phyloP scores from a whole-genome alignment of 2,797 vertebrate genomes.

The Paramormyrops hopkinsi region DNA sequence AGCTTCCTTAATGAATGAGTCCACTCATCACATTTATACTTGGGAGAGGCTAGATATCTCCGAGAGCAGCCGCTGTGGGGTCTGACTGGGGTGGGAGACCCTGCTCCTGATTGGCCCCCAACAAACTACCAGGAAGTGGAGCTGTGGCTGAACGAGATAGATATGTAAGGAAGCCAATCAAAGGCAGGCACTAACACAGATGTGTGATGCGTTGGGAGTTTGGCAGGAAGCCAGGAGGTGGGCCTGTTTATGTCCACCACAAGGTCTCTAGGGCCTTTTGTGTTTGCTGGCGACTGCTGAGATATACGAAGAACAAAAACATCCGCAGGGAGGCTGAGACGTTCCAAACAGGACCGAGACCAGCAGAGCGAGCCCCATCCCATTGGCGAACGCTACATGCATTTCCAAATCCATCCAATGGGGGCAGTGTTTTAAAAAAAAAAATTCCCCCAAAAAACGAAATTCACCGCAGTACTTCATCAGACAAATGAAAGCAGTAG shows the following conservation, averaged over 20 bases:
- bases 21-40: neutral
- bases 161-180: neutral
- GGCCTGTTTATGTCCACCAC: neutral
- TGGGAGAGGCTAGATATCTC: neutral
- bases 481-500: neutral
- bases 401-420: neutral
- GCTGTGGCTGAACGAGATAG: neutral
- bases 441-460: neutral
- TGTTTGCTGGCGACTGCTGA: neutral
- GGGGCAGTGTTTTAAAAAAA: neutral
- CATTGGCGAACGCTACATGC: neutral
- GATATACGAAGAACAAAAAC: neutral
- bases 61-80: neutral
- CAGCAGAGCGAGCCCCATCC: neutral
- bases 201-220: neutral
- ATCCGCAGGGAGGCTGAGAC: neutral
- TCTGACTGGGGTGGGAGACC: neutral
- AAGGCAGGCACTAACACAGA: neutral
- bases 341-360: neutral
- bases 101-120: neutral
- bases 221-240: neutral
- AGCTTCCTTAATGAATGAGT: neutral
- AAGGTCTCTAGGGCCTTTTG: neutral
- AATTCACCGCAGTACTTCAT: neutral
- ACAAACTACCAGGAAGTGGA: neutral